A percentile compares a stretch with the other conserved stretches of the same genome.
Evolutionary conservation across 2,888 invertebrate genomes (phyloP).

Genomic region (Euclidia mi): DNA sequence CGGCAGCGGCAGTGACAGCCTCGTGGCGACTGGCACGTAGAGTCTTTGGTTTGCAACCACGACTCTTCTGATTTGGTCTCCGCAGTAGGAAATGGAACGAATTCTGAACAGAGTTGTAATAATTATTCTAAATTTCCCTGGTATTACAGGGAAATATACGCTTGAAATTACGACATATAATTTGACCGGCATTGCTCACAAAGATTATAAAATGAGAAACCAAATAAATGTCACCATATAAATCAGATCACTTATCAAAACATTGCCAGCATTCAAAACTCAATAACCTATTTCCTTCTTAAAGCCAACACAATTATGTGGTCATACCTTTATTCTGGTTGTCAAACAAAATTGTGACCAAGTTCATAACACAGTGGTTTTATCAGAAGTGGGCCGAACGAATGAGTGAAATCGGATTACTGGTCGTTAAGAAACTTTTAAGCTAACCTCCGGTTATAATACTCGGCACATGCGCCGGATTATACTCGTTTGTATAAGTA

Average conservation of each 20-base stretch:
- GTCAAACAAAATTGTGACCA: conserved; percentile 33
- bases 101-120: too few relatives aligned
- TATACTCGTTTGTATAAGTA: conserved; percentile 37
- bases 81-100: too few relatives aligned
- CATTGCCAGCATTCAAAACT: not conserved
- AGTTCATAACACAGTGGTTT: conserved; percentile 49
- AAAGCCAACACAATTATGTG: conserved; percentile 22
- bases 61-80: too few relatives aligned
- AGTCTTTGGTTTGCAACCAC: too few relatives aligned
- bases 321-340: conserved; percentile 13
- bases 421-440: conserved; percentile 59
- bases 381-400: conserved; percentile 45
- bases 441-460: conserved; percentile 15
- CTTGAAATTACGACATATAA: too few relatives aligned
- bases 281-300: conserved; percentile 5
- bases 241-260: not conserved
- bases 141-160: too few relatives aligned
- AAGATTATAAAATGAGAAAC: too few relatives aligned
- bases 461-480: conserved; percentile 4
- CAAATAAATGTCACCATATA: too few relatives aligned
- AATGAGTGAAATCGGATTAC: conserved; percentile 68
- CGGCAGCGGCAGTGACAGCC: too few relatives aligned
- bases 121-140: too few relatives aligned
- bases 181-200: too few relatives aligned
- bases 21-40: too few relatives aligned